Conservation (phyloP, 2,888 invertebrate species). For the Heliconius aoede region DNA sequence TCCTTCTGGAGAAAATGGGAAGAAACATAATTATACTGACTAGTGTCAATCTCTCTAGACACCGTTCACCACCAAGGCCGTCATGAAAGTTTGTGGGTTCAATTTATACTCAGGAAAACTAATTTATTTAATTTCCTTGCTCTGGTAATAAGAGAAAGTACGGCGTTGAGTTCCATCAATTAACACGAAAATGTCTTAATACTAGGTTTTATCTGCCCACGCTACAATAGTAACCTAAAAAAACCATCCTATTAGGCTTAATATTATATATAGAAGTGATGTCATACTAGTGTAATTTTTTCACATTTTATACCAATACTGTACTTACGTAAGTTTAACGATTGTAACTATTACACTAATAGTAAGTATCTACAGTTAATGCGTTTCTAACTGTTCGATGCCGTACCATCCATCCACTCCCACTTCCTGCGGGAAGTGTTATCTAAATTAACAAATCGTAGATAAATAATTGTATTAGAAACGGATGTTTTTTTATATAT, state of each 20-base stretch:
- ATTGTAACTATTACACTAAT: slow-evolving; percentile 13
- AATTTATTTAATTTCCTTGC: no score
- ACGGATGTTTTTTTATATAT: slow-evolving; percentile 9
- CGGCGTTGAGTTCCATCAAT: background rate
- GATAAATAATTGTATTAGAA: slow-evolving; percentile 17
- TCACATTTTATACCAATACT: background rate
- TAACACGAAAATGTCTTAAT: background rate
- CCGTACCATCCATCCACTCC: slow-evolving; percentile 15
- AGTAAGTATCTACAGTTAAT: slow-evolving; percentile 19
- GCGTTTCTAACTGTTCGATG: slow-evolving; percentile 27
- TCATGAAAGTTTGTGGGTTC: background rate
- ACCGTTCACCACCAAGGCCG: no score
- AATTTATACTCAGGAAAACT: no score
- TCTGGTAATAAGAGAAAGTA: background rate
- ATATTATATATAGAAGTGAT: background rate
- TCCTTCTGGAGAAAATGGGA: no score
- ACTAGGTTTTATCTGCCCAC: background rate
- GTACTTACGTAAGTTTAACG: slow-evolving; percentile 16
- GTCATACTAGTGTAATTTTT: background rate
- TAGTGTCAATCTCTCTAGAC: no score
- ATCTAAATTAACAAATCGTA: slow-evolving; percentile 23
- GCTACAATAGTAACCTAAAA: no score
- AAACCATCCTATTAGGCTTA: no score
- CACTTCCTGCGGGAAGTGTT: slow-evolving; percentile 34
- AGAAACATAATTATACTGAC: no score